Percentiles rank a stretch among this genome's conserved stretches.
These are phyloP conservation scores for Mercenaria mercenaria DNA, from an alignment of 1,140 invertebrate species.

Conservation along the genomic window DNA sequence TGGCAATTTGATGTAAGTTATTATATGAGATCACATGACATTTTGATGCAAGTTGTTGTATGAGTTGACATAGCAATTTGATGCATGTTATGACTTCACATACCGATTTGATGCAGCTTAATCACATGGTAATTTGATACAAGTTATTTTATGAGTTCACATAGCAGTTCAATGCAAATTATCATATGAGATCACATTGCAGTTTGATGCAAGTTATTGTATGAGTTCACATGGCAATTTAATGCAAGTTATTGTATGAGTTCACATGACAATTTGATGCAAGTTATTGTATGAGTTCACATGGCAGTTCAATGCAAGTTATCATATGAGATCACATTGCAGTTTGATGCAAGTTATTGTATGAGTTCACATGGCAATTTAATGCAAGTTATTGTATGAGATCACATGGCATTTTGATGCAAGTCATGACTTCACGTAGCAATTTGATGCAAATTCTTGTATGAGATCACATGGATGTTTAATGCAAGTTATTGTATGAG, in stretches of 20 bases:
- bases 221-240: constrained; percentile 35
- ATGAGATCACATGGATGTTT: too few relatives aligned
- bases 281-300: background rate
- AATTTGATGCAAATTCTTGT: background rate
- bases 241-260: constrained; percentile 41
- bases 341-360: too few relatives aligned
- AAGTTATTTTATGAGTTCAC: too few relatives aligned
- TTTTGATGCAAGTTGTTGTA: constrained; percentile 50
- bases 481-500: too few relatives aligned
- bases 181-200: too few relatives aligned
- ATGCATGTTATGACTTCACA: constrained; percentile 29
- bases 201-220: background rate
- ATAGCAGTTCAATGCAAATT: background rate
- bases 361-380: too few relatives aligned
- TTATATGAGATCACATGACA: constrained; percentile 8
- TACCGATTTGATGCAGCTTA: too few relatives aligned
- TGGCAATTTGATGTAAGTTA: too few relatives aligned
- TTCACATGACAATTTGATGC: constrained; percentile 57
- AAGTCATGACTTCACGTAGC: too few relatives aligned
- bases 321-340: background rate
- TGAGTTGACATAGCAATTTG: constrained; percentile 35
- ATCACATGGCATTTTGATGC: too few relatives aligned
- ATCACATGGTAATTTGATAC: too few relatives aligned
- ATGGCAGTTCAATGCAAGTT: constrained; percentile 63
- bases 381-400: background rate